Conservation (phyloP, 2,113 vertebrate species). For the Oreotragus oreotragus region DNA sequence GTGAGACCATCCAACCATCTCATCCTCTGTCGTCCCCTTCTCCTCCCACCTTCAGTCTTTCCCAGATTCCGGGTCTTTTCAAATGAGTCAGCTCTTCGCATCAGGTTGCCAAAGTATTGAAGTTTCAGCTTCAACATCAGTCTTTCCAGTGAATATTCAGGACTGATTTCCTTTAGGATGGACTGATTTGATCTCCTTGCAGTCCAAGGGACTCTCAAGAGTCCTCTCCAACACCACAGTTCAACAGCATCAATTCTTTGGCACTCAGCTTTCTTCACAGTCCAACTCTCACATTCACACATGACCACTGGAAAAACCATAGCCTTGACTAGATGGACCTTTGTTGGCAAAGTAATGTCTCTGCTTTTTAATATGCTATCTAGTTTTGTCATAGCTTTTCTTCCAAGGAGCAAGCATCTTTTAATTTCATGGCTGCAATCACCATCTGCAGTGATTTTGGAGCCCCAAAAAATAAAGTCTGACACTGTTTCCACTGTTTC, state of each 20-base stretch:
- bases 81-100: neutral
- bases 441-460: neutral
- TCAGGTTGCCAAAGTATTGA: neutral
- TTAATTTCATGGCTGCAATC: neutral
- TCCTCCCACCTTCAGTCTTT: neutral
- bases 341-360: neutral
- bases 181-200: neutral
- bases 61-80: neutral
- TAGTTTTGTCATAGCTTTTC: neutral
- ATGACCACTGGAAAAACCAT: neutral
- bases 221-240: neutral
- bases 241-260: neutral
- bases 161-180: neutral
- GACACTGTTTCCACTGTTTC: neutral
- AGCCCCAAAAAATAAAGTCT: neutral
- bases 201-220: neutral
- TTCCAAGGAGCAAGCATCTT: neutral
- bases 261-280: fast-evolving
- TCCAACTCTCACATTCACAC: neutral
- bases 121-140: neutral
- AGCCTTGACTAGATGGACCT: neutral
- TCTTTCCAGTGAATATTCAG: neutral
- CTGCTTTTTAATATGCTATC: neutral
- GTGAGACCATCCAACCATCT: neutral
- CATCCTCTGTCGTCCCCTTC: neutral